A percentile compares a stretch with the other conserved stretches of the same genome.
Evolutionary conservation across 2,888 invertebrate species (phyloP).

Genomic region (Loripinus fragilis): DNA sequence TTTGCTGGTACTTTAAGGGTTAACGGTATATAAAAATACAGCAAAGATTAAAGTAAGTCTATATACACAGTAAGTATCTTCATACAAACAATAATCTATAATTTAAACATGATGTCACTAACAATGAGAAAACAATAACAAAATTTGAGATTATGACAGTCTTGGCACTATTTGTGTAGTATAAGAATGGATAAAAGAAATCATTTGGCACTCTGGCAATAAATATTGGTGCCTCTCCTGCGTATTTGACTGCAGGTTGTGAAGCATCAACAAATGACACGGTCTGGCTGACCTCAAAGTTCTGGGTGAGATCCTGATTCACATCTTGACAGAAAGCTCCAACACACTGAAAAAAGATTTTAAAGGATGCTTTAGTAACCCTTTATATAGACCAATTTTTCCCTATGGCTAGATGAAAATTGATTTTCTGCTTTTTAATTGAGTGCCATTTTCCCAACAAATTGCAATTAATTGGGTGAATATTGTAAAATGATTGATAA

Average conservation of each 20-base stretch:
- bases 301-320: conserved; percentile 60
- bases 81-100: conserved; percentile 18
- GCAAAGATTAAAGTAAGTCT: too few species aligned
- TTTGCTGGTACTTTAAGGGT: too few species aligned
- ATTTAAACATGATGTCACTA: conserved; percentile 41
- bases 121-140: conserved; percentile 6
- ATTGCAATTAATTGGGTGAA: too few species aligned
- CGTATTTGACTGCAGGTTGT: conserved; percentile 84
- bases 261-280: conserved; percentile 85
- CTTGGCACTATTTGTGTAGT: conserved; percentile 33
- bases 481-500: too few species aligned
- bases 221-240: conserved; percentile 87
- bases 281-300: conserved; percentile 81
- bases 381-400: too few species aligned
- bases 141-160: not conserved
- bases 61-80: too few species aligned
- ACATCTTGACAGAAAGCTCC: conserved; percentile 77
- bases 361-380: too few species aligned
- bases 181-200: conserved; percentile 88
- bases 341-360: conserved; percentile 77
- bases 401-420: too few species aligned
- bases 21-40: too few species aligned
- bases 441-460: too few species aligned
- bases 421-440: too few species aligned
- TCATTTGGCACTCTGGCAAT: conserved; percentile 88